A percentile compares a stretch with the other conserved stretches of the same genome.
Conservation (phyloP, 2,797 vertebrate genomes). For the Neosilurus hyrtlii region DNA sequence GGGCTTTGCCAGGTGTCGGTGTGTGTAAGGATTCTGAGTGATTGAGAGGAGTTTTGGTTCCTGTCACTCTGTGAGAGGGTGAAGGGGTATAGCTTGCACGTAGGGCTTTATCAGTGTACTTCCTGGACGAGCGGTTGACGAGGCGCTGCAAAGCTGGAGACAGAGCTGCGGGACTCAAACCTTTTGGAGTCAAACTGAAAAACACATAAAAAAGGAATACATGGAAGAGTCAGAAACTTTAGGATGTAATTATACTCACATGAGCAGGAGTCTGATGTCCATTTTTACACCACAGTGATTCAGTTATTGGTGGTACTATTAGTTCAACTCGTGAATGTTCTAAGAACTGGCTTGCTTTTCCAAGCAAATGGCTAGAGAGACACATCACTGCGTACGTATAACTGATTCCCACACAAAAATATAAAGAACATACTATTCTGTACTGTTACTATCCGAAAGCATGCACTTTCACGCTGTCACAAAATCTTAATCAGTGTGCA, state of each 20-base stretch:
- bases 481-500: too few species aligned
- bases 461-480: too few species aligned
- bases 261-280: not conserved
- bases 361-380: too few species aligned
- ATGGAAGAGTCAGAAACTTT: too few species aligned
- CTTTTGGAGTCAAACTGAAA: constrained; percentile 91
- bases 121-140: constrained; percentile 90
- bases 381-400: too few species aligned
- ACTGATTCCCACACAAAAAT: too few species aligned
- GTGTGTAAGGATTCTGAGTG: constrained; percentile 77
- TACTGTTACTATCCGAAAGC: too few species aligned
- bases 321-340: too few species aligned
- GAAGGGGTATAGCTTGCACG: constrained; percentile 96
- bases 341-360: too few species aligned
- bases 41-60: constrained; percentile 82
- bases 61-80: constrained; percentile 75
- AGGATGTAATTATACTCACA: not conserved
- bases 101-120: constrained; percentile 95
- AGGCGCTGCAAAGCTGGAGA: constrained; percentile 92
- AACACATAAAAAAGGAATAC: constrained; percentile 18
- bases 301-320: too few species aligned
- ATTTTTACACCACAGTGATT: too few species aligned
- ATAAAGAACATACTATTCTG: too few species aligned
- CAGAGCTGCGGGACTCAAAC: constrained; percentile 88
- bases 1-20: constrained; percentile 75